Percentiles rank a stretch among this genome's conserved stretches.
phyloP scores from a whole-genome alignment of 1,140 invertebrate species.

The Druon quercuslanigerum region DNA sequence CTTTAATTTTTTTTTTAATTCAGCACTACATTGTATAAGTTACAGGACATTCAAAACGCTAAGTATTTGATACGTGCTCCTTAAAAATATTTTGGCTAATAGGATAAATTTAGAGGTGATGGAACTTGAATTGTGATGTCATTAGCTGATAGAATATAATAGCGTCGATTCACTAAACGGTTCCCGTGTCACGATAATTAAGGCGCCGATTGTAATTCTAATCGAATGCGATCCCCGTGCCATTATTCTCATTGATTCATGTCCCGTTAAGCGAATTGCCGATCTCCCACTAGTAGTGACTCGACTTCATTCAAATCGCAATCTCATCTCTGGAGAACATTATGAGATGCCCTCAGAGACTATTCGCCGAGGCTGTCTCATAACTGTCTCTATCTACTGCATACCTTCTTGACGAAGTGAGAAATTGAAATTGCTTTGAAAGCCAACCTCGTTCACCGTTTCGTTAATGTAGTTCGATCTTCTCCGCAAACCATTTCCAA shows the following conservation, averaged over 20 bases:
- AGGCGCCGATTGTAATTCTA: conserved; percentile 52
- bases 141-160: not conserved
- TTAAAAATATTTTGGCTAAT: too few species aligned
- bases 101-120: too few species aligned
- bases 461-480: conserved; percentile 14
- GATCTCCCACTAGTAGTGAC: conserved; percentile 12
- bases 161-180: conserved; percentile 32
- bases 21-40: too few species aligned
- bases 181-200: conserved; percentile 47
- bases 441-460: not conserved
- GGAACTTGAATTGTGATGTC: not conserved
- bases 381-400: not conserved
- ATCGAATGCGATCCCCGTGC: conserved; percentile 46
- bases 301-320: conserved; percentile 17
- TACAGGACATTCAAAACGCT: too few species aligned
- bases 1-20: too few species aligned
- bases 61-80: too few species aligned
- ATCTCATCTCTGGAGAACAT: conserved; percentile 15
- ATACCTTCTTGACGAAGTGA: conserved; percentile 7
- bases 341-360: conserved; percentile 21
- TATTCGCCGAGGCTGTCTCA: conserved; percentile 1
- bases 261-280: conserved; percentile 46
- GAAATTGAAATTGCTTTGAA: conserved; percentile 12
- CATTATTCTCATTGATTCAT: conserved; percentile 49
- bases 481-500: not conserved